These are phyloP conservation scores for Ophioninae sp. DNA, from an alignment of 2,888 invertebrate genomes.

Conservation along the genomic window DNA sequence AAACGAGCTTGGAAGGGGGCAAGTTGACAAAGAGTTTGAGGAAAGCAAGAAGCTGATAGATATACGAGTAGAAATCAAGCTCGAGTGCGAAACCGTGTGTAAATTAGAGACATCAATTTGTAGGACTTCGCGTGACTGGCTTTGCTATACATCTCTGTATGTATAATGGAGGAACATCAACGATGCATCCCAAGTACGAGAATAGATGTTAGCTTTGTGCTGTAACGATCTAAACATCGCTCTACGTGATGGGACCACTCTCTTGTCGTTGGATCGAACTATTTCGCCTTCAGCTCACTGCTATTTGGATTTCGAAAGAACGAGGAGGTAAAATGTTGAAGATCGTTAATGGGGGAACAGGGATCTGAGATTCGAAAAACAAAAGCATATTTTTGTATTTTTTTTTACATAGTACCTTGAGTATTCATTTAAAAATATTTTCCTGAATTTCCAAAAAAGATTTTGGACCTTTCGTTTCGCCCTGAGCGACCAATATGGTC, in stretches of 20 bases:
- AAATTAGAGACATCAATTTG: slow-evolving; percentile 80
- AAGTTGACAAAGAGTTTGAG: slow-evolving; percentile 19
- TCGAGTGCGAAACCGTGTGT: slow-evolving; percentile 77
- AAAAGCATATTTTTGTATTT: no score
- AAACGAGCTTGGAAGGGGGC: slow-evolving; percentile 5
- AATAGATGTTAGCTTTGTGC: slow-evolving; percentile 33
- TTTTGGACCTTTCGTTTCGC: no score
- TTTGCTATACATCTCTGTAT: slow-evolving; percentile 43
- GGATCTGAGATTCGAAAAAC: no score
- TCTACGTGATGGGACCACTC: neutral
- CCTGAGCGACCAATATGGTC: no score
- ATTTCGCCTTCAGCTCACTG: neutral
- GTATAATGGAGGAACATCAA: slow-evolving; percentile 48
- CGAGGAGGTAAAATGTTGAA: neutral
- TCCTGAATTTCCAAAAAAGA: no score
- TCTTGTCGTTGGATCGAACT: neutral
- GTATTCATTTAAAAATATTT: no score
- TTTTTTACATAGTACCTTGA: no score
- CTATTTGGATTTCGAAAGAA: neutral
- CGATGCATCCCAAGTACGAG: slow-evolving; percentile 53
- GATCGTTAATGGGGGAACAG: no score
- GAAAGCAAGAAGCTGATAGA: slow-evolving; percentile 71
- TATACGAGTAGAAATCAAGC: slow-evolving; percentile 65
- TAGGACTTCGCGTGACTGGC: slow-evolving; percentile 74
- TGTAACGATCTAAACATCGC: slow-evolving; percentile 13